These are phyloP conservation scores for Ellobium chinense DNA, from an alignment of 2,888 invertebrate species.

Conservation along the genomic window DNA sequence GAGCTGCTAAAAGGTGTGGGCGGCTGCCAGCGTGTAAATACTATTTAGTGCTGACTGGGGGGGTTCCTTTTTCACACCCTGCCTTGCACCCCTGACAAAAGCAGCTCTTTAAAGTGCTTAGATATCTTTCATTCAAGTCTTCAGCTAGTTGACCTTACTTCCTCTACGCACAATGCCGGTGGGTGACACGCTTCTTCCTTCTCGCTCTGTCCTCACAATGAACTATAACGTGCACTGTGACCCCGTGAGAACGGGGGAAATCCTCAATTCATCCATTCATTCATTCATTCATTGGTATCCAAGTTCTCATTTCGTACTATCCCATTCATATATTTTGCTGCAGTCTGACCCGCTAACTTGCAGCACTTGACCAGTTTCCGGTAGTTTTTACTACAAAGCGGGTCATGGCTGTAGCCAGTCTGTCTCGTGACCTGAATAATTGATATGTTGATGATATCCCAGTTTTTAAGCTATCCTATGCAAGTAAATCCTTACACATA, in stretches of 20 bases:
- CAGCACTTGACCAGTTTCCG: too few relatives aligned
- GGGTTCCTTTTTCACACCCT: neutral
- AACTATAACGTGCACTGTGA: neutral
- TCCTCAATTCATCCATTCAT: neutral
- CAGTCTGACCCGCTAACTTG: too few relatives aligned
- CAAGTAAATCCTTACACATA: too few relatives aligned
- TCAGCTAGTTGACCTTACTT: constrained; percentile 6
- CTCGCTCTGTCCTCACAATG: neutral
- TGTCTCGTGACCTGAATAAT: too few relatives aligned
- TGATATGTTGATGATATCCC: too few relatives aligned
- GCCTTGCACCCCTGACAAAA: neutral
- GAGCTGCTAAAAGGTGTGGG: neutral
- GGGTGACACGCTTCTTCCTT: neutral
- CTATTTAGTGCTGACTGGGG: neutral
- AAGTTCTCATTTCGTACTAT: too few relatives aligned
- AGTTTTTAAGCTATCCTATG: too few relatives aligned
- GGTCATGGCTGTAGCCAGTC: too few relatives aligned
- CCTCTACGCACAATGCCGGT: constrained; percentile 3
- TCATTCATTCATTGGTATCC: neutral
- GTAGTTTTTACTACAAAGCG: too few relatives aligned
- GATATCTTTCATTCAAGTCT: neutral
- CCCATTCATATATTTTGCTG: too few relatives aligned
- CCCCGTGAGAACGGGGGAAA: neutral
- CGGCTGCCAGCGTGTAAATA: neutral
- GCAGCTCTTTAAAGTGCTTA: neutral